phyloP scores from a whole-genome alignment of 2,113 vertebrate species.

The Archilochus colubris region DNA sequence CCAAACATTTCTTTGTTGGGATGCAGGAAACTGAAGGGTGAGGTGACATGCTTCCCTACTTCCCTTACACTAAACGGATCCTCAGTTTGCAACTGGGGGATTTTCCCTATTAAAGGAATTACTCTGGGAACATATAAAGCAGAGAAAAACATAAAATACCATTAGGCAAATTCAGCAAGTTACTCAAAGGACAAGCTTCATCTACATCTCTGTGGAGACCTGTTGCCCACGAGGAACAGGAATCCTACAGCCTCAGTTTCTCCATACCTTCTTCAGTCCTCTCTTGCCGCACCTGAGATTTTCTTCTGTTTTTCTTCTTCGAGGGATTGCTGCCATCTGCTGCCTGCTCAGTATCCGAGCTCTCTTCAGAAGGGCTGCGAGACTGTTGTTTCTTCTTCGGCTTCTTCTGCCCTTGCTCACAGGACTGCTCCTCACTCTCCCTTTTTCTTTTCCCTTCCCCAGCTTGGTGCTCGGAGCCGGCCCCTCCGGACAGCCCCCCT shows the following conservation, averaged over 20 bases:
- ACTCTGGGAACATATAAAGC: background rate
- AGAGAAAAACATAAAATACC: background rate
- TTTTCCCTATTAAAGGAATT: fast-evolving
- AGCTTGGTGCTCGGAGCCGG: background rate
- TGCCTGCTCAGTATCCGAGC: background rate
- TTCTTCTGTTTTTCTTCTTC: background rate
- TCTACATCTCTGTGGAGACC: background rate
- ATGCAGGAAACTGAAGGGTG: background rate
- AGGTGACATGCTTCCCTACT: background rate
- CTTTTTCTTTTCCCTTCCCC: background rate
- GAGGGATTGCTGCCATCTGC: background rate
- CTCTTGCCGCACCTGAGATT: fast-evolving
- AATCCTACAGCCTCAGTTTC: background rate
- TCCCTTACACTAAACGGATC: background rate
- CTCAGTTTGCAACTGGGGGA: fast-evolving
- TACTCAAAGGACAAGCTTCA: background rate
- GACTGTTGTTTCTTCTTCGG: background rate
- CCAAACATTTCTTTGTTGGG: background rate
- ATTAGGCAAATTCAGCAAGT: fast-evolving
- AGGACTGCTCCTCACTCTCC: background rate
- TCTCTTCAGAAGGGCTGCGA: background rate
- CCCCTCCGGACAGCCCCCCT: background rate
- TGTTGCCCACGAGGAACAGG: fast-evolving
- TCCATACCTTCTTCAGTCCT: background rate
- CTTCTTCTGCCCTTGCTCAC: background rate